Evolutionary conservation across 2,113 vertebrate species (phyloP), one percentile per base, ranked within the genome.

Genomic region (Ranitomeya imitator): DNA sequence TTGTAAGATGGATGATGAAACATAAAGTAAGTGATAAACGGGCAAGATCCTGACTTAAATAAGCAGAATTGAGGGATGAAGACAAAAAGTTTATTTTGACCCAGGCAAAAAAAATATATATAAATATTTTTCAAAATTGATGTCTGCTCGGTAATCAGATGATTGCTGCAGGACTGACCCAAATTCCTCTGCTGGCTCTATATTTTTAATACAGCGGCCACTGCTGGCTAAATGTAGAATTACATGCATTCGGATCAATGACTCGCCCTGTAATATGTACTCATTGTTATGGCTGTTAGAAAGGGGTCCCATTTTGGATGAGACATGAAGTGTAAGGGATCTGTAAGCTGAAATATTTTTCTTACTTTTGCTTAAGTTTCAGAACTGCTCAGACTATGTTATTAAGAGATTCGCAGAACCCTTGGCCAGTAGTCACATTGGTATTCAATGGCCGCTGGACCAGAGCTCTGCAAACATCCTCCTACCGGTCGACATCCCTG

Each of bases 1-100:
- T 99, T 90, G 91, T 94, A 6, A 98, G 97, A 92, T 99, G 98
- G 98, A 96, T 99, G 89, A 93, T 96, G 51, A 98, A 96, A 92
- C 96, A 96, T 88, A 97, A 98, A 96, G 97, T 97, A 92, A 91
- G 85, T 15, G 8, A 61, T 60, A 18, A 19, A 51, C 37, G 18
- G 15, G 15, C 71, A 19, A 16, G 19, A 16, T 16, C 26, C 31
- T 15, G 67, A 69, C n/a, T 69, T 2, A 26, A 26, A 2, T 67
- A 8, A 69, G 12, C 8, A 57, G 55, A 11, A 6, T 57, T 9
- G 5, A 13, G 55, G 3, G 37, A 45, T 45, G 37, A 45, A 45
- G 37, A 57, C 55, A 11, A 57, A 13, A 57, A 57, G 12, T 19
- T 16, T 16, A 19, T 5, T 19, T 63, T 16, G 61, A 63, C 21